These are phyloP conservation scores for Triplophysa siluroides DNA, from an alignment of 2,113 vertebrate species.

Conservation along the genomic window DNA sequence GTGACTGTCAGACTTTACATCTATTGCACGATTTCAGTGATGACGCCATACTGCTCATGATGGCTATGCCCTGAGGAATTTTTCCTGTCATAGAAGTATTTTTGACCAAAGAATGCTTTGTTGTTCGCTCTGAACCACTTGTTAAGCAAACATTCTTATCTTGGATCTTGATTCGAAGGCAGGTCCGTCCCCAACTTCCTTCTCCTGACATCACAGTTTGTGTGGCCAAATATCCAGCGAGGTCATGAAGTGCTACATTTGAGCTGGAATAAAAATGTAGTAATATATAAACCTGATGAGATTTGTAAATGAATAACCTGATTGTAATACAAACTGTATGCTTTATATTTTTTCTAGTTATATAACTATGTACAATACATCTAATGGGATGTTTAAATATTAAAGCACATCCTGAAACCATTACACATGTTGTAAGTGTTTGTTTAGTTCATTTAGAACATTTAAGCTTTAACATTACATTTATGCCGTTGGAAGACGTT, in stretches of 20 bases:
- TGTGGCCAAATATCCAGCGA: neutral
- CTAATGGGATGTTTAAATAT: neutral
- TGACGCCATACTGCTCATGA: constrained; percentile 6
- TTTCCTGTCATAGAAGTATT: constrained; percentile 43
- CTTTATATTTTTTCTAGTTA: neutral
- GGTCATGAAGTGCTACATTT: neutral
- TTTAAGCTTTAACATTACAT: too few relatives aligned
- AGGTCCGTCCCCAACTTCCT: constrained; percentile 49
- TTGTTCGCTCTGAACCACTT: constrained; percentile 43
- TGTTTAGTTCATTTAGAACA: too few relatives aligned
- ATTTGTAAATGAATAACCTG: too few relatives aligned
- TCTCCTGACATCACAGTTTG: constrained; percentile 19
- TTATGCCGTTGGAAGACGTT: too few relatives aligned
- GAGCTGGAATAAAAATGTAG: neutral
- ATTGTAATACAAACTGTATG: too few relatives aligned
- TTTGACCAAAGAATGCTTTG: constrained; percentile 27
- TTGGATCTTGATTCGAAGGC: constrained; percentile 61
- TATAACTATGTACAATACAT: neutral
- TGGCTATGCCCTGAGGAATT: constrained; percentile 11
- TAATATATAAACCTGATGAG: too few relatives aligned
- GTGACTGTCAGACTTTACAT: constrained; percentile 52
- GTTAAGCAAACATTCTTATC: constrained; percentile 59
- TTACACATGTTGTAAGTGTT: too few relatives aligned
- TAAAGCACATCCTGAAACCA: neutral
- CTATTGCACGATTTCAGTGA: neutral